These are phyloP conservation scores for Serilophus lunatus DNA, from an alignment of 2,113 vertebrate genomes.

Conservation along the genomic window DNA sequence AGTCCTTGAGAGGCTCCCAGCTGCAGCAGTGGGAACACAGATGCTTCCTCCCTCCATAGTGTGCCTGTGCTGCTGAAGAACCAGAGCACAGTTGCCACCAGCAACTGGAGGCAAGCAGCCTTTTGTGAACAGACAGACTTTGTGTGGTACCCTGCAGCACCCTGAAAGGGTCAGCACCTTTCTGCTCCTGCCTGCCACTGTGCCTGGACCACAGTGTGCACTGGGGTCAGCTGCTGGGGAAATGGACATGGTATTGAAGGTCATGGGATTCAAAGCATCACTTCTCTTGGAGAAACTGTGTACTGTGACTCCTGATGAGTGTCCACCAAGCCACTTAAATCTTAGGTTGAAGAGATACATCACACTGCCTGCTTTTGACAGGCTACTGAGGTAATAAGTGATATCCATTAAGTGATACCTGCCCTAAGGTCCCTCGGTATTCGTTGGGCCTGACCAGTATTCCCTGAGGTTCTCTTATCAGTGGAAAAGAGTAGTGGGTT, in stretches of 20 bases:
- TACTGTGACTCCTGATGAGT: background rate
- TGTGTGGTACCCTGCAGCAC: background rate
- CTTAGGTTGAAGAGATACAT: background rate
- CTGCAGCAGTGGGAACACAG: background rate
- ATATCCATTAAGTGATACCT: background rate
- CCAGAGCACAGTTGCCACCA: background rate
- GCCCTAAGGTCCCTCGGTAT: background rate
- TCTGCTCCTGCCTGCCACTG: background rate
- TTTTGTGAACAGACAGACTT: too few relatives aligned
- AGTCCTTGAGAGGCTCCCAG: conserved; percentile 2
- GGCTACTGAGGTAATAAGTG: background rate
- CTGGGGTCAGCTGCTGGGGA: background rate
- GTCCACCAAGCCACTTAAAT: background rate
- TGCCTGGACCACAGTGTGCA: fast-evolving
- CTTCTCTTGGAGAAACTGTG: background rate
- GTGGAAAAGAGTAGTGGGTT: background rate
- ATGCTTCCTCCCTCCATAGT: background rate
- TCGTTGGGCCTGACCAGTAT: background rate
- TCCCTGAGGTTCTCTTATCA: background rate
- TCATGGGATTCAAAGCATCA: fast-evolving
- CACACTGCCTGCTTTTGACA: background rate
- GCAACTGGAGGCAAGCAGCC: background rate
- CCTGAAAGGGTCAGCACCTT: fast-evolving
- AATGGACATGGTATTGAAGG: background rate
- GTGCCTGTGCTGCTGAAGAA: background rate